Conservation (phyloP, 2,797 vertebrate genomes). For the Adelosebastes latens region DNA sequence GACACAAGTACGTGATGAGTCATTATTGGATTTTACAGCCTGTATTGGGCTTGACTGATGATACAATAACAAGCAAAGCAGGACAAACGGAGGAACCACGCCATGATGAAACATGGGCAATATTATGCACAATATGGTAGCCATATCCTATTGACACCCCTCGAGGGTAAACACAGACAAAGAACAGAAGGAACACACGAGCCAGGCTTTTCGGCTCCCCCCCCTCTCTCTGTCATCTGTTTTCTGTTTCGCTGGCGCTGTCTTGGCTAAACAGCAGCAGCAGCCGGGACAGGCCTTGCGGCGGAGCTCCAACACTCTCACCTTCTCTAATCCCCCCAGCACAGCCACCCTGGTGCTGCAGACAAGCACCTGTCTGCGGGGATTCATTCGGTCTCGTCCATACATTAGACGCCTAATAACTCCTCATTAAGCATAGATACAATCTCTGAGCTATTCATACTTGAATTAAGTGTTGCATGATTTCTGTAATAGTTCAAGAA, state of each 20-base stretch:
- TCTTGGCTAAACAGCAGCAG: conserved; percentile 75
- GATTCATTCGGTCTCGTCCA: conserved; percentile 35
- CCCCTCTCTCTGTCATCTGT: conserved; percentile 75
- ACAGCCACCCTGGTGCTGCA: conserved; percentile 64
- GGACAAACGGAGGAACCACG: conserved; percentile 40
- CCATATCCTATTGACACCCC: conserved; percentile 68
- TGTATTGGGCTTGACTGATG: conserved; percentile 12
- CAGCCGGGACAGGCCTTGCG: conserved; percentile 63
- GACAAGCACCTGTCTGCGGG: conserved; percentile 73
- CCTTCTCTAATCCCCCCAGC: conserved; percentile 70
- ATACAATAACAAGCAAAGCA: conserved; percentile 38
- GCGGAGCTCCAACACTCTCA: conserved; percentile 67
- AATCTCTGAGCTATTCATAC: neutral
- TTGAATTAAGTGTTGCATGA: neutral
- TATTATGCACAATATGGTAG: conserved; percentile 66
- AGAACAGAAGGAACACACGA: conserved; percentile 67
- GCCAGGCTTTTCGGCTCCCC: conserved; percentile 50
- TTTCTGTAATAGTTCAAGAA: neutral
- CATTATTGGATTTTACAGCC: conserved; percentile 26
- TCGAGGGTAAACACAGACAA: conserved; percentile 73
- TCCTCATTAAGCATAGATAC: neutral
- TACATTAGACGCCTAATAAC: conserved; percentile 13
- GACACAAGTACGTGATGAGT: conserved; percentile 32
- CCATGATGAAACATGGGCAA: conserved; percentile 43
- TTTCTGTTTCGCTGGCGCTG: conserved; percentile 75